Evolutionary conservation across 1,140 invertebrate genomes (phyloP).

Genomic region (Drosophila nigromelanica): DNA sequence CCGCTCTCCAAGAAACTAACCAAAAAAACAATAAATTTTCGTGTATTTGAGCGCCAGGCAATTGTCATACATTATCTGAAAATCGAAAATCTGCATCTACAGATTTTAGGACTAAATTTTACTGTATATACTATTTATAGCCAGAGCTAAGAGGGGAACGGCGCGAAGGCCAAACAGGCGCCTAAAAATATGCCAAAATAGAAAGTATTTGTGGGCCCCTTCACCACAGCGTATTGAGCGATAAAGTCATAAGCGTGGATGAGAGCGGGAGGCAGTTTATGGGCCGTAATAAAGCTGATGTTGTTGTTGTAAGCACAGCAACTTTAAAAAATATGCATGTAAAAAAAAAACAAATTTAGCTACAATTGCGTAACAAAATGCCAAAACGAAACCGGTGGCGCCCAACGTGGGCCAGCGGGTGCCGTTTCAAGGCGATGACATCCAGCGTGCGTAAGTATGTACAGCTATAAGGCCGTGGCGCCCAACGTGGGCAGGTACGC

Average conservation of each 20-base stretch:
- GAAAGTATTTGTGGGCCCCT: conserved; percentile 4
- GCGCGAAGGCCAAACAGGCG: not conserved
- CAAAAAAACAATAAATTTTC: conserved; percentile 1
- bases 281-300: not conserved
- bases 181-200: conserved; percentile 56
- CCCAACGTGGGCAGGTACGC: conserved; percentile 36
- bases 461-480: conserved; percentile 1
- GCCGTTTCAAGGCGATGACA: conserved; percentile 2
- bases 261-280: no score
- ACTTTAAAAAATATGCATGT: conserved; percentile 26
- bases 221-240: conserved; percentile 7
- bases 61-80: conserved; percentile 48
- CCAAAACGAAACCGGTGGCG: conserved; percentile 16
- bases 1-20: not conserved
- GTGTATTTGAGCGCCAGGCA: conserved; percentile 33
- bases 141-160: not conserved
- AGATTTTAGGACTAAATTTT: conserved; percentile 3
- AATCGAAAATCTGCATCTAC: conserved; percentile 5
- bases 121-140: conserved; percentile 57
- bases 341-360: conserved; percentile 3
- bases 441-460: conserved; percentile 24
- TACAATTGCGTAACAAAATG: conserved; percentile 41
- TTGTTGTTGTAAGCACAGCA: conserved; percentile 8
- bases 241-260: conserved; percentile 33
- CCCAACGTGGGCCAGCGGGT: conserved; percentile 28